Conservation (phyloP, 2,113 vertebrate genomes). For the Rissa tridactyla region DNA sequence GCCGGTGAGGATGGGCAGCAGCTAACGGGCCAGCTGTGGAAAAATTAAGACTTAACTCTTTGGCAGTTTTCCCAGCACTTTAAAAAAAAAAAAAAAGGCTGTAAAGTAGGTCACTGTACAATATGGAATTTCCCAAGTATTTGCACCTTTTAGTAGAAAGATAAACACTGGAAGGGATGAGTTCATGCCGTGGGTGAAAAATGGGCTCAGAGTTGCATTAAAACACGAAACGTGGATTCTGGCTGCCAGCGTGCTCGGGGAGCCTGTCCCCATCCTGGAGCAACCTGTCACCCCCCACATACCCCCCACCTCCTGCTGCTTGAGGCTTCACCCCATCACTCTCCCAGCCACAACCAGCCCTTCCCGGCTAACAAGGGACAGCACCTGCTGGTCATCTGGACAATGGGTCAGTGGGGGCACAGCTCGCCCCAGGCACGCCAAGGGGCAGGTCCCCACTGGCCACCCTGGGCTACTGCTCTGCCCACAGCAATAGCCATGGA, state of each 20-base stretch:
- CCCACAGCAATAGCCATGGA: neutral
- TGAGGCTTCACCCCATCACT: neutral
- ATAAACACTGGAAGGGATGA: neutral
- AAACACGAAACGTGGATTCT: accelerated
- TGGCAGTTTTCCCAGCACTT: neutral
- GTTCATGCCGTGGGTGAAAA: neutral
- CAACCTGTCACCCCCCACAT: neutral
- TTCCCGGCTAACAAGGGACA: accelerated
- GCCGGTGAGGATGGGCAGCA: neutral
- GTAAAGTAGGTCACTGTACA: slow-evolving; percentile 4
- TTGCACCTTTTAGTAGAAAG: neutral
- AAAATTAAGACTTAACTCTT: neutral
- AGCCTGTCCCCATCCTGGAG: neutral
- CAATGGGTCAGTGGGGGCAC: too few relatives aligned
- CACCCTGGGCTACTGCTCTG: neutral
- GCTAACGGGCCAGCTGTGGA: neutral
- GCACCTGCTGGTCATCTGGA: neutral
- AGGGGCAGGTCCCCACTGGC: neutral
- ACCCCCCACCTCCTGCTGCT: too few relatives aligned
- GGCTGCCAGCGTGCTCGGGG: accelerated
- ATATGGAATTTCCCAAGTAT: neutral
- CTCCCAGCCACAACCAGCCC: neutral
- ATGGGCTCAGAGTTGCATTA: neutral
- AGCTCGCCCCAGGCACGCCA: neutral
- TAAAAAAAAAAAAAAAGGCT: neutral